Evolutionary conservation across 2,888 invertebrate genomes (phyloP), one percentile per base, ranked within the genome.

Genomic region (Pristionchus entomophagus): DNA sequence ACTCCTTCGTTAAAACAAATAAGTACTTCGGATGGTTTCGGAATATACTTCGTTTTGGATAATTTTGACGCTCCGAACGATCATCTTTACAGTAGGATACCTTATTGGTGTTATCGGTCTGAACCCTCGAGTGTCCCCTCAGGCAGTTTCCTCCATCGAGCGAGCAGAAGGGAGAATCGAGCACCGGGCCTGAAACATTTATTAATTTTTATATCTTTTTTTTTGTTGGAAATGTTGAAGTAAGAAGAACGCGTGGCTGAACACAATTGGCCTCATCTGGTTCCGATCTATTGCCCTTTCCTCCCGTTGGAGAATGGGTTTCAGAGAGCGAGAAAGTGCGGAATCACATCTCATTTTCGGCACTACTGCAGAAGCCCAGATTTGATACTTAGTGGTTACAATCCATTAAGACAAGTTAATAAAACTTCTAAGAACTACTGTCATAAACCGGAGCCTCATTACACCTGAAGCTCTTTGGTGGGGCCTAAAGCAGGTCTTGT

Each of bases 151-250:
- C 41, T 26, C 85, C 85, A 59, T 85, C 85, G 35, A 85, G 5
- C 0, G 73, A 51, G n/a, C 85, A 85, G 85, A 85, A 85, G 17
- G 85, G 85, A 51, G 85, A 85, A 56, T 85, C 85, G 53, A 38
- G 56, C 17, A 85, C 85, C 8, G 85, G 77, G 6, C 85, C 85
- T 73, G n/a, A 10, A 45, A 32, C 32, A 29, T 35, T 38, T 32
- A n/a, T 45, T 77, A 29, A 19, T 4, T 38, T 69, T 26, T n/a
- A 59, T n/a, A n/a, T 59, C 29, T 6, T 29, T 35, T 69, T 38
- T 19, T 65, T 35, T 26, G 5, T 59, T 38, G 19, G 29, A 19
- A 19, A 1, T 22, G 29, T 65, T 69, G n/a, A n/a, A n/a, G n/a
- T n/a, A n/a, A n/a, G n/a, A n/a, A n/a, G n/a, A n/a, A n/a, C 65